phyloP scores from a whole-genome alignment of 2,888 invertebrate species.

The Sinohyriopsis cumingii region DNA sequence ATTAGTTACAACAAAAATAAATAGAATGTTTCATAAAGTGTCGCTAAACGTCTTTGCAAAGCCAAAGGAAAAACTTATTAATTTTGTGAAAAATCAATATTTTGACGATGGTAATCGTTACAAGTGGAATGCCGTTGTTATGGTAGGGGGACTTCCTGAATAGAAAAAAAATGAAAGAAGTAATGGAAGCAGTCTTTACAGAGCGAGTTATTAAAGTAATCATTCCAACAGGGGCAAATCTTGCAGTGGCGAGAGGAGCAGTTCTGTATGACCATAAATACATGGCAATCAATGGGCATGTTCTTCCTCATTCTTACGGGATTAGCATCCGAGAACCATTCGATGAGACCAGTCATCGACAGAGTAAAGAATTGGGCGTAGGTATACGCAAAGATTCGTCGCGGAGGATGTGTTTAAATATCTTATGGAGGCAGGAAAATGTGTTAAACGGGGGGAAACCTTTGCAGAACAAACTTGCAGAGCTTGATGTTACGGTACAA shows the following conservation, averaged over 20 bases:
- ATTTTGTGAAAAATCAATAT: neutral
- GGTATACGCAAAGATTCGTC: neutral
- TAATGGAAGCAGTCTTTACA: neutral
- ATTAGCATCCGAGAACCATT: constrained; percentile 3
- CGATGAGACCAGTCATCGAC: constrained; percentile 2
- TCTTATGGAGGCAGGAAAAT: constrained; percentile 1
- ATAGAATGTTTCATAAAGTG: too few relatives aligned
- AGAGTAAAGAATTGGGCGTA: neutral
- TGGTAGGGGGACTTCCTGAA: constrained; percentile 10
- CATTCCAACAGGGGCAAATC: neutral
- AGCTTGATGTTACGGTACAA: neutral
- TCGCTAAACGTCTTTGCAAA: neutral
- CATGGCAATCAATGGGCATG: neutral
- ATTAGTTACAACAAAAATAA: too few relatives aligned
- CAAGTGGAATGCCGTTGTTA: neutral
- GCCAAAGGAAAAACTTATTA: neutral
- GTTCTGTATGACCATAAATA: constrained; percentile 5
- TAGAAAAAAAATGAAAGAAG: neutral
- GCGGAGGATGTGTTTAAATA: constrained; percentile 8
- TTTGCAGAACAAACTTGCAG: neutral
- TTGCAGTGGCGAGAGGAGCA: constrained; percentile 3
- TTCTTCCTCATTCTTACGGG: constrained; percentile 3
- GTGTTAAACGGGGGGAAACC: neutral
- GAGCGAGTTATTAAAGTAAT: neutral
- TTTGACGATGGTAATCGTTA: neutral